Base-by-base conservation (phyloP, 2,797 vertebrate genomes). In the Ficedula albicollis region DNA sequence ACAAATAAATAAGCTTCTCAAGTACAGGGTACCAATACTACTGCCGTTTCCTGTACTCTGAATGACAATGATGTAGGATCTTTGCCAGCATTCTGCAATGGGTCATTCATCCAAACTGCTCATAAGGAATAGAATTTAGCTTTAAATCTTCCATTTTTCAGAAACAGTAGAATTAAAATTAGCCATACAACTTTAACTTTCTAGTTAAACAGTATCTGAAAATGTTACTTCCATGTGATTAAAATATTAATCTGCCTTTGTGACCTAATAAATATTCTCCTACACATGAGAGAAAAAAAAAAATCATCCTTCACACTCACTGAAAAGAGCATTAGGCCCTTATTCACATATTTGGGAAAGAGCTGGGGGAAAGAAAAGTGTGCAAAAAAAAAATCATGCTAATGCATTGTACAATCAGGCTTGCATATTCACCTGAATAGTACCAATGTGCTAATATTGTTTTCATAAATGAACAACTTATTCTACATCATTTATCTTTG, bases 21-120 rank as follows among this genome's bases (percentile, higher is more conserved):
- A 43, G 70, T 5, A 3, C 11, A 49, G 3, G 14, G 22, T 17
- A 58, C 14, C 17, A 17, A 15, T 3, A 21, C 25, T 26, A 17
- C 9, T 23, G 8, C 41, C 81, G n/a, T 43, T 43, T 20, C 14
- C 34, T 78, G 7, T n/a, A 30, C 26, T 67, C 56, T 39, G 36
- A 34, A 13, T 13, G 10, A 56, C 0, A 0, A 41, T 5, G 30
- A 44, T 11, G 9, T 13, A 14, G n/a, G 9, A 27, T 32, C 36
- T 63, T 68, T 46, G 26, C 18, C 5, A 3, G 39, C 32, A 32
- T 29, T 21, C 32, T 60, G 18, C 32, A 75, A 48, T 0, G 0
- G 18, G 25, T 63, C 49, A 49, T 15, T 60, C 27, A 55, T 27
- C 21, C 75, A 56, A 84, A 43, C 20, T 36, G 1, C 18, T 59